phyloP scores from a whole-genome alignment of 2,113 vertebrate species.

The Semicossyphus pulcher region DNA sequence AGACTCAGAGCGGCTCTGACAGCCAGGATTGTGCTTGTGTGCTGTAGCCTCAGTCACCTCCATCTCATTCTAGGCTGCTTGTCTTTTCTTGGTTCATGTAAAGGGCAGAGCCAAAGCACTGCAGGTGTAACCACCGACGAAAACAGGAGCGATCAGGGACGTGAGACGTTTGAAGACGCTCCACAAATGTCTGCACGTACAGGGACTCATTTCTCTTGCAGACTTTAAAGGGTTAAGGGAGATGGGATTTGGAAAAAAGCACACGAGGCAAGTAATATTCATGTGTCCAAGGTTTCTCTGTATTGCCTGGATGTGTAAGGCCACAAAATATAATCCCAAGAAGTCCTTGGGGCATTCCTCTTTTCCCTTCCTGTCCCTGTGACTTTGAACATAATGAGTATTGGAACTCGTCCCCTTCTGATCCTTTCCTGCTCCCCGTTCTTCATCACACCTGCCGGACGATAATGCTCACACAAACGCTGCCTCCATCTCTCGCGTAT shows the following conservation, averaged over 20 bases:
- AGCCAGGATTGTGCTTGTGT: conserved; percentile 17
- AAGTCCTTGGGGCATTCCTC: conserved; percentile 38
- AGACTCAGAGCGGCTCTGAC: conserved; percentile 43
- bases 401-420: conserved; percentile 28
- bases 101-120: not conserved
- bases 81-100: conserved; percentile 30
- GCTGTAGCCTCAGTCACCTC: conserved; percentile 10
- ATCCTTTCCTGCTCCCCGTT: conserved; percentile 35
- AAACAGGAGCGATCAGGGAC: not conserved
- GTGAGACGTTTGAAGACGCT: not conserved
- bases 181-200: no score
- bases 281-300: conserved; percentile 30
- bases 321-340: conserved; percentile 46
- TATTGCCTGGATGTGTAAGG: conserved; percentile 28
- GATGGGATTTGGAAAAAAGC: not conserved
- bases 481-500: conserved; percentile 31
- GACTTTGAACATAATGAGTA: conserved; percentile 56
- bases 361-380: conserved; percentile 24
- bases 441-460: conserved; percentile 50
- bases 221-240: not conserved
- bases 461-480: conserved; percentile 32
- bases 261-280: conserved; percentile 13
- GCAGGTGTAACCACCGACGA: conserved; percentile 37
- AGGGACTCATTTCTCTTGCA: not conserved
- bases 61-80: conserved; percentile 28